Percentiles rank a stretch among this genome's conserved stretches.
phyloP scores from a whole-genome alignment of 2,888 invertebrate genomes.

The Tetramorium bicarinatum region DNA sequence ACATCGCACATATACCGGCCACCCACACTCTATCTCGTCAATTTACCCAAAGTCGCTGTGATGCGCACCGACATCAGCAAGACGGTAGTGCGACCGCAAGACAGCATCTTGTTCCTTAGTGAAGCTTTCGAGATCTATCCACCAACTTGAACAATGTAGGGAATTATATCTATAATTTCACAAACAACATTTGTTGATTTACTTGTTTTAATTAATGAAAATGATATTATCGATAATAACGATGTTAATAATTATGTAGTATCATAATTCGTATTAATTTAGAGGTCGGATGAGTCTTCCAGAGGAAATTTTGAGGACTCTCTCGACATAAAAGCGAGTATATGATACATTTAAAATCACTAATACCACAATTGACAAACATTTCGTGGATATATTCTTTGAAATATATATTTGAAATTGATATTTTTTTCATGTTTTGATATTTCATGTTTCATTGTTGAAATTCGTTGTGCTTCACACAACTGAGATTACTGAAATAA shows the following conservation, averaged over 20 bases:
- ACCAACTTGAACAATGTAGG: neutral
- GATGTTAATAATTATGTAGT: neutral
- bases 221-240: neutral
- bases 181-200: neutral
- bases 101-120: slow-evolving; percentile 22
- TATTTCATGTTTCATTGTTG: neutral
- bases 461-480: neutral
- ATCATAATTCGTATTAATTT: neutral
- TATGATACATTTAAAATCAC: neutral
- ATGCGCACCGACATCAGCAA: slow-evolving; percentile 12
- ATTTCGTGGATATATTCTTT: neutral
- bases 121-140: neutral
- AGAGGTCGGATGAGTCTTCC: neutral
- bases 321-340: neutral
- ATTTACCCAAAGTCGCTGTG: slow-evolving; percentile 21
- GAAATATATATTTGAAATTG: neutral
- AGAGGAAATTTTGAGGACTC: neutral
- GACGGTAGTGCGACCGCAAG: slow-evolving; percentile 23
- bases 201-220: neutral
- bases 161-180: slow-evolving; percentile 12
- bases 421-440: neutral
- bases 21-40: slow-evolving; percentile 32
- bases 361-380: neutral
- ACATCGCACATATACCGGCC: slow-evolving; percentile 4
- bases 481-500: neutral